Conservation (phyloP, 2,888 invertebrate species). For the Arctia plantaginis region DNA sequence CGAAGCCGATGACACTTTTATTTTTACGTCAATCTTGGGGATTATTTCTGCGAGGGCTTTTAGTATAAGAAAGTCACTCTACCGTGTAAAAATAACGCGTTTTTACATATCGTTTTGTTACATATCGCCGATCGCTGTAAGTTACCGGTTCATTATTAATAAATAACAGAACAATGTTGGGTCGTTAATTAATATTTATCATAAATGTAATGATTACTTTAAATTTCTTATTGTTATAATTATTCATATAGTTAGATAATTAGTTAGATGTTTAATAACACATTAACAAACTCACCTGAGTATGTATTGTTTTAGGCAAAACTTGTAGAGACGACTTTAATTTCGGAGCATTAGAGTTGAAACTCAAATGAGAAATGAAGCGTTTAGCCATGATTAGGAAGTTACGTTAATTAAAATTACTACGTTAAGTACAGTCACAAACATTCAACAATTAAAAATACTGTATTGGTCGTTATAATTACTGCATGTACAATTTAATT, state of each 20-base stretch:
- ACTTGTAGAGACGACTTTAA: conserved; percentile 40
- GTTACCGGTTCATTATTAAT: not conserved
- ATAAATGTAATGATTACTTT: not conserved
- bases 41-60: not conserved
- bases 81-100: not conserved
- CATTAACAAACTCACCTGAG: conserved; percentile 56
- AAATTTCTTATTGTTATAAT: not conserved
- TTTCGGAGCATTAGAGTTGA: conserved; percentile 49
- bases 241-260: too few species aligned
- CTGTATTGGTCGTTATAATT: not conserved
- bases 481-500: not conserved
- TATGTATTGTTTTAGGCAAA: conserved; percentile 55
- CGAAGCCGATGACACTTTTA: too few species aligned
- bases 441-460: not conserved
- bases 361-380: conserved; percentile 54
- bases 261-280: too few species aligned
- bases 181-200: not conserved
- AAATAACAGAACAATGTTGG: not conserved
- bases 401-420: not conserved
- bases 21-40: not conserved
- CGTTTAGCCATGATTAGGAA: conserved; percentile 61
- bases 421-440: not conserved
- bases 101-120: not conserved
- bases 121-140: not conserved
- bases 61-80: not conserved